phyloP scores from a whole-genome alignment of 2,888 invertebrate species.

The Sminthurinus aureus region DNA sequence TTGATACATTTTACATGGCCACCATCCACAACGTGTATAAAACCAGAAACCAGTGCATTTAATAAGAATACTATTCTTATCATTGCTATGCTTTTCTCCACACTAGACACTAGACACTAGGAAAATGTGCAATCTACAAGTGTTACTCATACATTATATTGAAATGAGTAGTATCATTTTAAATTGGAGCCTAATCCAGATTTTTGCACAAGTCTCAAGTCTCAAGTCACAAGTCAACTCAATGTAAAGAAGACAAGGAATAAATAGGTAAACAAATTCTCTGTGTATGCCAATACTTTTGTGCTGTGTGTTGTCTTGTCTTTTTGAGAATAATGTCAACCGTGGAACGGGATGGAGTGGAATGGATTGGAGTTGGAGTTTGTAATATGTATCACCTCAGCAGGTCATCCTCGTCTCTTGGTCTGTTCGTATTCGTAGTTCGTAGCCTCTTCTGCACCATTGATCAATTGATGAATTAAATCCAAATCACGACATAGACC shows the following conservation, averaged over 20 bases:
- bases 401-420: constrained; percentile 25
- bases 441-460: constrained; percentile 32
- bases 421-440: too few relatives aligned
- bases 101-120: too few relatives aligned
- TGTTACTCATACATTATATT: too few relatives aligned
- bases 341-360: constrained; percentile 19
- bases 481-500: constrained; percentile 30
- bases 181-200: constrained; percentile 1
- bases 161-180: too few relatives aligned
- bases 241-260: not conserved
- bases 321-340: constrained; percentile 27
- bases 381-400: constrained; percentile 25
- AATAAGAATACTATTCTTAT: too few relatives aligned
- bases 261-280: too few relatives aligned
- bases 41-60: too few relatives aligned
- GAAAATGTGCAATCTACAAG: too few relatives aligned
- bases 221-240: too few relatives aligned
- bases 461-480: constrained; percentile 30
- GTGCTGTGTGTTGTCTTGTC: constrained; percentile 2
- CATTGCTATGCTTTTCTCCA: too few relatives aligned
- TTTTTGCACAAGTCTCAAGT: constrained; percentile 27
- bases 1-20: not conserved
- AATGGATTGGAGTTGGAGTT: too few relatives aligned
- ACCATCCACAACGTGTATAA: not conserved
- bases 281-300: not conserved